Evolutionary conservation across 2,113 vertebrate genomes (phyloP).

Genomic region (Morone saxatilis): DNA sequence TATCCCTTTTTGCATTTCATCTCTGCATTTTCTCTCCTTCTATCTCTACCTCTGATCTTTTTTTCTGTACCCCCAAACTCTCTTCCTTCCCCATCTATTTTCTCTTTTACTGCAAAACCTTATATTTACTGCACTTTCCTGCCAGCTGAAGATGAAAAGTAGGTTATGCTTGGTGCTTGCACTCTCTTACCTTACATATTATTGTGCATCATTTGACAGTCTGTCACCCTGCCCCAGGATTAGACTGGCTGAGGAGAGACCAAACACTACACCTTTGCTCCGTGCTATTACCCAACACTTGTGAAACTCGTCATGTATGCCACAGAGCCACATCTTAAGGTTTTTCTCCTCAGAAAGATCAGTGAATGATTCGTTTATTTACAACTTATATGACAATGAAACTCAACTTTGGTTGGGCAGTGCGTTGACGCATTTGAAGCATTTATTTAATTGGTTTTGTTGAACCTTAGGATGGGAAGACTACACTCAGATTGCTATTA

Average conservation of each 20-base stretch:
- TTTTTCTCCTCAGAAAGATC: not conserved
- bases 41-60: not conserved
- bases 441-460: conserved; percentile 35
- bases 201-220: conserved; percentile 65
- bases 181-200: conserved; percentile 43
- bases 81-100: not conserved
- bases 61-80: conserved; percentile 13
- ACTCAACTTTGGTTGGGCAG: not conserved
- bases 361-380: conserved; percentile 30
- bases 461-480: conserved; percentile 22
- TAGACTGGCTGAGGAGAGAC: conserved; percentile 31
- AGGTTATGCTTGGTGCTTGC: conserved; percentile 48
- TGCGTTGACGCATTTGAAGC: not conserved
- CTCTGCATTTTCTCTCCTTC: not conserved
- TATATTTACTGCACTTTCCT: conserved; percentile 32
- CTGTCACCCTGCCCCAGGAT: conserved; percentile 59
- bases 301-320: not conserved
- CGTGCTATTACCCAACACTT: conserved; percentile 20
- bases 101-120: not conserved
- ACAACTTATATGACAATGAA: conserved; percentile 9
- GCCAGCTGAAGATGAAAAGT: conserved; percentile 50
- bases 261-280: conserved; percentile 37
- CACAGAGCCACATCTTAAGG: conserved; percentile 1
- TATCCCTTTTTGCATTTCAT: not conserved
- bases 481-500: conserved; percentile 16